Percentiles rank a stretch among this genome's conserved stretches.
Conservation (phyloP, 2,797 vertebrate genomes). For the Thalassophryne amazonica region DNA sequence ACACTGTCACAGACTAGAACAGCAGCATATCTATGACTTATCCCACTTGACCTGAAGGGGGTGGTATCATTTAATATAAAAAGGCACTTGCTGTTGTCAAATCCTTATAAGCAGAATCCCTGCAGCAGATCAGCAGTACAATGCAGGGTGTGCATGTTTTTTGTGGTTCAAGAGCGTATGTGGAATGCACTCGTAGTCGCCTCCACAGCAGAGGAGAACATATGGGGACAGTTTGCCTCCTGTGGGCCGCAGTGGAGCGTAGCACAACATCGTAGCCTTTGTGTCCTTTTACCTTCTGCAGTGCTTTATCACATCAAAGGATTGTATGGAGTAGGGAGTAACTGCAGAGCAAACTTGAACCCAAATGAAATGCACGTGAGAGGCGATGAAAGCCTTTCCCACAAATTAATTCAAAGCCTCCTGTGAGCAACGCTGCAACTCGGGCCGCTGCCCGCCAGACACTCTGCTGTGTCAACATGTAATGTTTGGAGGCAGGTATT, state of each 20-base stretch:
- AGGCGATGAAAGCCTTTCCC: not conserved
- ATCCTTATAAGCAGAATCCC: not conserved
- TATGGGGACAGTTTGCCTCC: slow-evolving; percentile 25
- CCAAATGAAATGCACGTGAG: slow-evolving; percentile 3
- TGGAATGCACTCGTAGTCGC: not conserved
- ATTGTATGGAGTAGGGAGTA: not conserved
- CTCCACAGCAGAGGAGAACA: not conserved
- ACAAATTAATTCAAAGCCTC: not conserved
- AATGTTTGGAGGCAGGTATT: slow-evolving; percentile 18
- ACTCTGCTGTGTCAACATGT: slow-evolving; percentile 6
- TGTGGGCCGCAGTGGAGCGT: not conserved
- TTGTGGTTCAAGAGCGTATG: slow-evolving; percentile 7
- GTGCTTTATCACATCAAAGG: not conserved
- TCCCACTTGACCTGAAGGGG: not conserved
- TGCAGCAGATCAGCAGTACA: not conserved
- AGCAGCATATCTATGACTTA: slow-evolving; percentile 1
- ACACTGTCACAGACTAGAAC: too few relatives aligned
- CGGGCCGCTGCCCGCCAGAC: not conserved
- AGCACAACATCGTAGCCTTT: not conserved
- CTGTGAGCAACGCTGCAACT: not conserved
- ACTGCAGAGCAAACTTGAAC: not conserved
- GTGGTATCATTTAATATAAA: slow-evolving; percentile 5
- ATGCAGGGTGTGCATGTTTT: not conserved
- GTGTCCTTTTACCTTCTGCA: not conserved
- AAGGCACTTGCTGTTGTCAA: not conserved